A percentile compares a stretch with the other conserved stretches of the same genome.
Evolutionary conservation across 1,140 invertebrate species (phyloP).

Genomic region (Ceratina australensis): DNA sequence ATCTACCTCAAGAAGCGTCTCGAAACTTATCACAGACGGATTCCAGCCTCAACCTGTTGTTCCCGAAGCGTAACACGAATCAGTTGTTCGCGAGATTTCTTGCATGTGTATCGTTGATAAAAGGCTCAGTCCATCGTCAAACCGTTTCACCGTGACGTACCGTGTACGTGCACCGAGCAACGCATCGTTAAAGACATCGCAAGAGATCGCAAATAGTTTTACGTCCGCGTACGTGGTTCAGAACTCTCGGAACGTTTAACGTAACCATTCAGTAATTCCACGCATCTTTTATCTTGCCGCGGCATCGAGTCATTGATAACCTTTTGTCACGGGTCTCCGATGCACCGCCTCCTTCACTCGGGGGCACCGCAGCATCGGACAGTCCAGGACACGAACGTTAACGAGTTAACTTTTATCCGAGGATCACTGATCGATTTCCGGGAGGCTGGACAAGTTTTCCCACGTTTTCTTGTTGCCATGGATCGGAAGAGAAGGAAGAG

Average conservation of each 20-base stretch:
- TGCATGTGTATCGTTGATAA: background rate
- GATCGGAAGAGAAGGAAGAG: background rate
- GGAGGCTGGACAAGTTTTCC: background rate
- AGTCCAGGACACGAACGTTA: too few species aligned
- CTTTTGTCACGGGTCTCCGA: background rate
- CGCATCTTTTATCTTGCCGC: conserved; percentile 4
- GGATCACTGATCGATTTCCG: background rate
- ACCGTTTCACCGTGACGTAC: conserved; percentile 18
- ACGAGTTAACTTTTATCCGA: background rate
- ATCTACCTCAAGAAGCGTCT: background rate
- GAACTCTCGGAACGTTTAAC: background rate
- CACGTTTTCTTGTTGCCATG: conserved; percentile 17
- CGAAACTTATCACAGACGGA: background rate
- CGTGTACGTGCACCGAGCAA: background rate
- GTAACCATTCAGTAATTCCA: background rate
- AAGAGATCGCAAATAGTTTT: background rate
- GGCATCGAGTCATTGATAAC: conserved; percentile 24
- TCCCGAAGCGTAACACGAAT: background rate
- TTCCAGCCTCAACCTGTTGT: conserved; percentile 37
- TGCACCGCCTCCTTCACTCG: background rate
- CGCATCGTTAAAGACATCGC: too few species aligned
- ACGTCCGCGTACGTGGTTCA: too few species aligned
- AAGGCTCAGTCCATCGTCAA: background rate
- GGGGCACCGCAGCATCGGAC: background rate
- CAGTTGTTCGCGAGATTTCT: background rate